A percentile compares a stretch with the other conserved stretches of the same genome.
Evolutionary conservation across 2,888 invertebrate species (phyloP).

Genomic region (Aphodius granarius): DNA sequence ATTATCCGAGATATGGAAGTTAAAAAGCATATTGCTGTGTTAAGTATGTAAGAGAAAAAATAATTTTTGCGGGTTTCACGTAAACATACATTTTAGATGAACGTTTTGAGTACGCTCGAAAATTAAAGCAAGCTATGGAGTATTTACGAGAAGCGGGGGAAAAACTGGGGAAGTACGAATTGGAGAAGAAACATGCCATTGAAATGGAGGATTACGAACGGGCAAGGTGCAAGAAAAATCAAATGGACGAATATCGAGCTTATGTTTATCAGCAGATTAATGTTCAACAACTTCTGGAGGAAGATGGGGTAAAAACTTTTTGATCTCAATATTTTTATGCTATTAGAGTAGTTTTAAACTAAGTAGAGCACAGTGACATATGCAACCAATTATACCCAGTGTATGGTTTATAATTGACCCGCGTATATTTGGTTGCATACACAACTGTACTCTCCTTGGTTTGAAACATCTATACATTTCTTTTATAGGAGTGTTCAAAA

Average conservation of each 20-base stretch:
- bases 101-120: conserved; percentile 91
- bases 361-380: no score
- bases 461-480: background rate
- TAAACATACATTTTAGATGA: conserved; percentile 65
- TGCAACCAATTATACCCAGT: no score
- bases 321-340: background rate
- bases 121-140: conserved; percentile 82
- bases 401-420: no score
- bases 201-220: conserved; percentile 91
- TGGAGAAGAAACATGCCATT: conserved; percentile 91
- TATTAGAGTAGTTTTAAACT: no score
- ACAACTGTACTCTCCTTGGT: no score
- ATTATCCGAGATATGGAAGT: conserved; percentile 83
- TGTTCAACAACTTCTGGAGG: conserved; percentile 78
- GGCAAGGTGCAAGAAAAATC: conserved; percentile 84
- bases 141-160: conserved; percentile 85
- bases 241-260: conserved; percentile 82
- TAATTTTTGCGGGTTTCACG: conserved; percentile 12
- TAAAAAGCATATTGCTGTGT: conserved; percentile 84
- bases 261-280: conserved; percentile 75
- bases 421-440: no score
- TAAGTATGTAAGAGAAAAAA: conserved; percentile 59
- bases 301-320: conserved; percentile 65
- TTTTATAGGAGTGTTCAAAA: conserved; percentile 57
- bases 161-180: conserved; percentile 84